Conservation (phyloP, 1,140 invertebrate species). For the Drosophila burlai region DNA sequence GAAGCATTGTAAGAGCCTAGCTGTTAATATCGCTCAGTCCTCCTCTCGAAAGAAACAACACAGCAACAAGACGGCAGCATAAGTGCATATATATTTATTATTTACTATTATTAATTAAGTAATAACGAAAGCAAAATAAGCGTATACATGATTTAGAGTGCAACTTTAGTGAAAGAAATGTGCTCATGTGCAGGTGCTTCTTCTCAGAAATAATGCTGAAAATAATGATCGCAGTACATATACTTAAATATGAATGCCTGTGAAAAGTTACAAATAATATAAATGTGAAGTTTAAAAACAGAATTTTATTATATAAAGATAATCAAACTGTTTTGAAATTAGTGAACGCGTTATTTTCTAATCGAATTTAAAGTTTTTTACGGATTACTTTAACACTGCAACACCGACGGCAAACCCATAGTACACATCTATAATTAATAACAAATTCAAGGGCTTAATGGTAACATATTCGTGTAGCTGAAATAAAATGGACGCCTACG, state of each 20-base stretch:
- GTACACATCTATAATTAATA: not conserved
- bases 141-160: not conserved
- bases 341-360: not conserved
- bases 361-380: not conserved
- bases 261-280: not conserved
- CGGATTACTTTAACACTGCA: not conserved
- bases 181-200: not conserved
- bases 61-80: conserved; percentile 55
- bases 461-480: not conserved
- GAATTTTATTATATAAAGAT: not conserved
- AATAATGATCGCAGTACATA: not conserved
- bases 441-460: not conserved
- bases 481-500: conserved; percentile 72
- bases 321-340: not conserved
- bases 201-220: not conserved
- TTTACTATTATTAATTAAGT: conserved; percentile 27
- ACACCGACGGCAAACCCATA: conserved; percentile 25
- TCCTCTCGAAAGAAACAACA: conserved; percentile 60
- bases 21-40: conserved; percentile 63
- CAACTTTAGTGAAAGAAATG: not conserved
- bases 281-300: not conserved
- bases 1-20: conserved; percentile 67
- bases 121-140: conserved; percentile 15
- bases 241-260: not conserved
- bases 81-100: conserved; percentile 46